These are phyloP conservation scores for Drosophila ezoana DNA, from an alignment of 2,888 invertebrate species.

Conservation along the genomic window DNA sequence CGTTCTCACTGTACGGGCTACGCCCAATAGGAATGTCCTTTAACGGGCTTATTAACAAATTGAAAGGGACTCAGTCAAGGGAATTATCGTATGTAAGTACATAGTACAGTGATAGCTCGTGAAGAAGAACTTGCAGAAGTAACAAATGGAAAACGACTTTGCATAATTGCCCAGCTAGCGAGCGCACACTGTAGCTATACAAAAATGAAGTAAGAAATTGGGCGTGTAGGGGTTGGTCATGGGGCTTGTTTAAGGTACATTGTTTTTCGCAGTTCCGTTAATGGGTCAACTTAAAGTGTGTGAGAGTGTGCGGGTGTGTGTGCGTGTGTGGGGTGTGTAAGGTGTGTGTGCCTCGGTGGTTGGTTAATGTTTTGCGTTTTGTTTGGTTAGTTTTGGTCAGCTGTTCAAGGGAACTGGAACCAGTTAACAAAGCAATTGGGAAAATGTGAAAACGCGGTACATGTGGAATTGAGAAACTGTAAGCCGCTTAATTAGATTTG, in stretches of 20 bases:
- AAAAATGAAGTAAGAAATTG: background rate
- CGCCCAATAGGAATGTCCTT: slow-evolving; percentile 13
- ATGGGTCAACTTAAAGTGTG: slow-evolving; percentile 31
- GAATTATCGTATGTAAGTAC: background rate
- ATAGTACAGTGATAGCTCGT: background rate
- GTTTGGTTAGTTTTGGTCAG: slow-evolving; percentile 15
- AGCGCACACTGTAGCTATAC: background rate
- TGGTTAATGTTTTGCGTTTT: background rate
- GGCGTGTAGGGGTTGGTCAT: background rate
- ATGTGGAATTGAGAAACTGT: background rate
- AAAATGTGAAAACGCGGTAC: background rate
- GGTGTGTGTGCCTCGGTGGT: slow-evolving; percentile 9
- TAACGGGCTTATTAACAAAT: background rate
- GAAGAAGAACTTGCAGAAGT: background rate
- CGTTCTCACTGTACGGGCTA: background rate
- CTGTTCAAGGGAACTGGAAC: slow-evolving; percentile 16
- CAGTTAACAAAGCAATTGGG: background rate
- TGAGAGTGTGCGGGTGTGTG: background rate
- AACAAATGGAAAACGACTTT: too few relatives aligned
- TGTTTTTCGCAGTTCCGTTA: slow-evolving; percentile 34
- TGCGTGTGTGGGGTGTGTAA: background rate
- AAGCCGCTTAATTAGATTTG: background rate
- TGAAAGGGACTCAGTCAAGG: too few relatives aligned
- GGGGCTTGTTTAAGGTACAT: background rate
- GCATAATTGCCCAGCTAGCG: too few relatives aligned